Evolutionary conservation across 2,797 vertebrate genomes (phyloP).

Genomic region (Meda fulgida): DNA sequence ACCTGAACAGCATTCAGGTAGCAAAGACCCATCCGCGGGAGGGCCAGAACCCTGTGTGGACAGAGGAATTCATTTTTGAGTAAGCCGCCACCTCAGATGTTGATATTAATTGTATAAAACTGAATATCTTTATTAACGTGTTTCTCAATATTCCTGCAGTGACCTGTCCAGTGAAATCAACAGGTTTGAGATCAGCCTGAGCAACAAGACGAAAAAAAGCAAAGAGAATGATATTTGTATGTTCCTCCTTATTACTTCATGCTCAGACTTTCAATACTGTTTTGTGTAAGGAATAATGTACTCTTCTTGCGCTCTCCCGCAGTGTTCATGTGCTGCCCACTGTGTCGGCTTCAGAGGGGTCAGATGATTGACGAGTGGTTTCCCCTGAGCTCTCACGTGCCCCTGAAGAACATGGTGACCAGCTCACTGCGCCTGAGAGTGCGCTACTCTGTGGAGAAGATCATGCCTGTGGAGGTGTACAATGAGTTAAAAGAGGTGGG

Average conservation of each 20-base stretch:
- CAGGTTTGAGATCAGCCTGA: constrained; percentile 97
- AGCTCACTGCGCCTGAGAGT: constrained; percentile 93
- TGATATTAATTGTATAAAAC: neutral
- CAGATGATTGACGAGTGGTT: constrained; percentile 99
- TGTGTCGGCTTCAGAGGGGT: constrained; percentile 92
- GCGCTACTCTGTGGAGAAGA: constrained; percentile 97
- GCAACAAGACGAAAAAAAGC: constrained; percentile 99
- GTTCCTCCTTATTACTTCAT: constrained; percentile 65
- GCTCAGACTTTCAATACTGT: neutral
- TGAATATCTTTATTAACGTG: neutral
- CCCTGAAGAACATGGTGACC: constrained; percentile 94
- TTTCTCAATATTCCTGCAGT: constrained; percentile 70
- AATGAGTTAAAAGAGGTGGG: constrained; percentile 96
- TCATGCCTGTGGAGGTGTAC: constrained; percentile 99
- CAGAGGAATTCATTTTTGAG: constrained; percentile 98
- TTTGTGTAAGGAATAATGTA: neutral
- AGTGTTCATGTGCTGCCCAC: constrained; percentile 99
- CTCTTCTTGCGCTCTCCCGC: constrained; percentile 23
- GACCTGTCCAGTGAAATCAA: constrained; percentile 98
- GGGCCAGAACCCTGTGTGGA: constrained; percentile 97
- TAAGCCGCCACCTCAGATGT: constrained; percentile 70
- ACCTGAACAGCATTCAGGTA: constrained; percentile 96
- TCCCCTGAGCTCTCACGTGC: constrained; percentile 94
- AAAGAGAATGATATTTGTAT: constrained; percentile 99
- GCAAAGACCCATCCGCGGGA: constrained; percentile 97